Percentiles rank a stretch among this genome's conserved stretches.
Conservation (phyloP, 2,113 vertebrate species). For the Nicator chloris region DNA sequence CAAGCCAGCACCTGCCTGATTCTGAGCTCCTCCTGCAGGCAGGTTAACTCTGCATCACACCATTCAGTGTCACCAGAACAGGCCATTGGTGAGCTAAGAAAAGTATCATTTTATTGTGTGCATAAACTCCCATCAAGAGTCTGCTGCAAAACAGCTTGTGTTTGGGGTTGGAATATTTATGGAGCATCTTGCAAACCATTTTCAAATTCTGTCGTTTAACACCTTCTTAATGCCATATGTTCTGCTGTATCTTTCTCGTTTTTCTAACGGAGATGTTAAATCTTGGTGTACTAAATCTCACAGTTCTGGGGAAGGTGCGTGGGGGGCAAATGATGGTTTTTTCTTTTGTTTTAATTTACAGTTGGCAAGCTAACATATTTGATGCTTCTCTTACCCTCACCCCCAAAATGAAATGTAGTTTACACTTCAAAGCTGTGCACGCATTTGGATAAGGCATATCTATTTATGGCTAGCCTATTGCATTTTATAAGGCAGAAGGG, state of each 20-base stretch:
- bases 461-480: background rate
- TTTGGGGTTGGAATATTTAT: conserved; percentile 42
- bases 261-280: conserved; percentile 7
- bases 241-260: conserved; percentile 17
- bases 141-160: conserved; percentile 30
- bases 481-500: too few species aligned
- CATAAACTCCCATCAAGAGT: background rate
- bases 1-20: background rate
- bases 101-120: background rate
- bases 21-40: background rate
- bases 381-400: background rate
- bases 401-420: background rate
- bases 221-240: conserved; percentile 36
- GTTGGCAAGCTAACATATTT: conserved; percentile 39
- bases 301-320: background rate
- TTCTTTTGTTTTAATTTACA: conserved; percentile 32
- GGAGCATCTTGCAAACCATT: conserved; percentile 5
- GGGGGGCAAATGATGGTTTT: background rate
- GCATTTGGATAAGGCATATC: background rate
- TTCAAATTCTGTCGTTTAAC: conserved; percentile 11
- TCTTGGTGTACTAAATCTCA: conserved; percentile 14
- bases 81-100: background rate
- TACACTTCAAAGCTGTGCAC: background rate
- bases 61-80: background rate
- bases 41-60: background rate